These are phyloP conservation scores for Drosophila rubida DNA, from an alignment of 2,888 invertebrate species.

Conservation along the genomic window DNA sequence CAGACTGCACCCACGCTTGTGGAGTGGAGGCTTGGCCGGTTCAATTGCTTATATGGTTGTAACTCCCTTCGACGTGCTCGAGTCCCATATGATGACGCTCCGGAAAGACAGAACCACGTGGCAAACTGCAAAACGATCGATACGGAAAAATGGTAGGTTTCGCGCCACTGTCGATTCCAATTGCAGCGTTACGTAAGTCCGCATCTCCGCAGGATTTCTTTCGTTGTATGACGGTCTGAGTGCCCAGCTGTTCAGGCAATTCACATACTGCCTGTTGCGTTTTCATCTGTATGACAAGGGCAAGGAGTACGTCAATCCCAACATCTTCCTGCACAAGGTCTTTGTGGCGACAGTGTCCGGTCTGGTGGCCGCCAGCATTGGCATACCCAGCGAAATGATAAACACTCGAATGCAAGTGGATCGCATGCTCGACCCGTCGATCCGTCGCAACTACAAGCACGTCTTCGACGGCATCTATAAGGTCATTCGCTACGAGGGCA, in stretches of 20 bases:
- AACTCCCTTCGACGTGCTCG: conserved; percentile 51
- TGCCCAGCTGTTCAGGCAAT: conserved; percentile 49
- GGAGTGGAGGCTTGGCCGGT: conserved; percentile 53
- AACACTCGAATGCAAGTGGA: conserved; percentile 60
- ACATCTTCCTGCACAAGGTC: conserved; percentile 23
- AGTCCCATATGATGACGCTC: conserved; percentile 50
- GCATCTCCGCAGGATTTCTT: conserved; percentile 26
- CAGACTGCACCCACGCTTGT: conserved; percentile 51
- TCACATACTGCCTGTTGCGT: conserved; percentile 47
- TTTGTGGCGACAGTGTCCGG: conserved; percentile 47
- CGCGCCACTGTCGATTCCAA: neutral
- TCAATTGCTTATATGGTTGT: conserved; percentile 33
- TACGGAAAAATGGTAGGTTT: conserved; percentile 40
- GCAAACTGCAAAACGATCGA: neutral
- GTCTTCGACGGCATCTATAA: conserved; percentile 45
- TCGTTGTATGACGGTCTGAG: conserved; percentile 52
- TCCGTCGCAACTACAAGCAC: conserved; percentile 37
- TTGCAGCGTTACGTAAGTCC: no score
- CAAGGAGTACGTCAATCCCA: conserved; percentile 33
- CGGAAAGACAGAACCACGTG: conserved; percentile 7
- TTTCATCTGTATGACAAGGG: conserved; percentile 49
- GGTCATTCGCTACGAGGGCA: conserved; percentile 35
- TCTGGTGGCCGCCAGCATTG: conserved; percentile 25
- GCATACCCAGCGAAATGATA: conserved; percentile 50
- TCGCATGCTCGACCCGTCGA: conserved; percentile 15